Conservation (phyloP, 2,888 invertebrate species). For the Ferrisia virgata region DNA sequence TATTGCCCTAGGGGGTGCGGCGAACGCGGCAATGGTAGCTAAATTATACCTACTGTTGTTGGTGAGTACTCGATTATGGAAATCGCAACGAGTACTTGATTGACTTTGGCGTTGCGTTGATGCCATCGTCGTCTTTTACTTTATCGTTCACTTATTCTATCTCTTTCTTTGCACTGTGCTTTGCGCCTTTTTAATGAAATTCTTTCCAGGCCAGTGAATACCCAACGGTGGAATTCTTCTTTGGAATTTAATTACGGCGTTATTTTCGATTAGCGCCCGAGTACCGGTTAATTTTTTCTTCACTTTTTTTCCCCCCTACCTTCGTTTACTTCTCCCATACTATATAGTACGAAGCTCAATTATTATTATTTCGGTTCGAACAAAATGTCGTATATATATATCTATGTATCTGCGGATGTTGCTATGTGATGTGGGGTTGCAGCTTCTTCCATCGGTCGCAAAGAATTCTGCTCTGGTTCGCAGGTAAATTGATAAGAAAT, state of each 20-base stretch:
- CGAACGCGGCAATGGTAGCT: not conserved
- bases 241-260: slow-evolving; percentile 25
- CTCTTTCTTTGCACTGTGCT: not conserved
- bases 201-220: slow-evolving; percentile 6
- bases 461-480: too few relatives aligned
- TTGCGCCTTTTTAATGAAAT: slow-evolving; percentile 18
- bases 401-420: too few relatives aligned
- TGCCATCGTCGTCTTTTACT: not conserved
- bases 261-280: slow-evolving; percentile 10
- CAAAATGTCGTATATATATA: too few relatives aligned
- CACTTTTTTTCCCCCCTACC: too few relatives aligned
- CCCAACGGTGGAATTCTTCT: slow-evolving; percentile 9
- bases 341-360: too few relatives aligned
- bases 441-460: too few relatives aligned
- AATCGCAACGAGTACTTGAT: slow-evolving; percentile 15
- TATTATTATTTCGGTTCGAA: too few relatives aligned
- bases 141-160: not conserved
- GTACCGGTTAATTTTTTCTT: slow-evolving; percentile 6
- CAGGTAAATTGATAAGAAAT: too few relatives aligned
- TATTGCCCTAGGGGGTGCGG: not conserved
- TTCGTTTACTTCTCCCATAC: not conserved
- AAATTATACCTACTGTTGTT: too few relatives aligned
- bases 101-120: slow-evolving; percentile 6
- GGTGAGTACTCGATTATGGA: not conserved
- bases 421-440: too few relatives aligned